phyloP scores from a whole-genome alignment of 2,797 vertebrate genomes.

The Tenualosa thibaudeaui region DNA sequence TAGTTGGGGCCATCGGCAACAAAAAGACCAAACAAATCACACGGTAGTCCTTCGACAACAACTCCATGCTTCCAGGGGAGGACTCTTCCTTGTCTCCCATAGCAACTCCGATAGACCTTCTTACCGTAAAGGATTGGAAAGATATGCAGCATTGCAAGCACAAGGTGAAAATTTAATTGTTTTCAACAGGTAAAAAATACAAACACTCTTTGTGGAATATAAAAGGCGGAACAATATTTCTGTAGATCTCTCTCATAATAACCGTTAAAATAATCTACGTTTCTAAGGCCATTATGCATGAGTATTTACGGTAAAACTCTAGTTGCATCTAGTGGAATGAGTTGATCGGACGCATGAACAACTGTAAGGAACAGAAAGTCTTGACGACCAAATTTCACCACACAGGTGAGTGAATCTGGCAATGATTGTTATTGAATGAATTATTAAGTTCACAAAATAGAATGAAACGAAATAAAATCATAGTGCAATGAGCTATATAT shows the following conservation, averaged over 20 bases:
- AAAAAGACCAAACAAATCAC: background rate
- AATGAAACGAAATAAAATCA: background rate
- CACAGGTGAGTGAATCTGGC: background rate
- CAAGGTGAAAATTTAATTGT: background rate
- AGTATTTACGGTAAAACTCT: conserved; percentile 54
- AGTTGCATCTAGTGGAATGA: conserved; percentile 42
- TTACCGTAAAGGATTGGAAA: conserved; percentile 44
- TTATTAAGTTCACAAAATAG: background rate
- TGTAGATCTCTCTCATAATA: no score
- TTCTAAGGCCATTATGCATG: background rate
- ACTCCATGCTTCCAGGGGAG: conserved; percentile 2
- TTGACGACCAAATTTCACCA: background rate
- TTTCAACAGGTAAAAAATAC: background rate
- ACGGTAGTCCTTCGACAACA: background rate
- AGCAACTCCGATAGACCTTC: conserved; percentile 37
- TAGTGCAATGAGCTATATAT: background rate
- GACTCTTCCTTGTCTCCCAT: conserved; percentile 44
- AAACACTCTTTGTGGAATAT: background rate
- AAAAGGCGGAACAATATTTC: no score
- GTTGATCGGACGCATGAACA: background rate
- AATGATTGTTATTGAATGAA: background rate
- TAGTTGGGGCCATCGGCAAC: background rate
- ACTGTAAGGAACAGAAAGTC: background rate
- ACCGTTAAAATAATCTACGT: no score
- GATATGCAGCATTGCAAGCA: background rate